Conservation (phyloP, 1,140 invertebrate species). For the Gryllus bimaculatus region DNA sequence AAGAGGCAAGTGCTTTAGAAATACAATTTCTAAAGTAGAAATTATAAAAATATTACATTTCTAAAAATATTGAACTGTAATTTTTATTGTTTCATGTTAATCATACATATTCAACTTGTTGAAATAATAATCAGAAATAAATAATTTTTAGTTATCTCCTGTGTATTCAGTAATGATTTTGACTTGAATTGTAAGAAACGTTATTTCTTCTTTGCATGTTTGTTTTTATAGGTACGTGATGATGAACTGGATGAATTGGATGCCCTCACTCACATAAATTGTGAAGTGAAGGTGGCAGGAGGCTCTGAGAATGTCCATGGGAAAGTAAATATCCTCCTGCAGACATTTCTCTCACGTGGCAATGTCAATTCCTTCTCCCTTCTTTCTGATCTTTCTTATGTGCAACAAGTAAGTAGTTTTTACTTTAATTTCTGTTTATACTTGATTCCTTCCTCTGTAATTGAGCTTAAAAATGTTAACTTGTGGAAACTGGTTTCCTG, state of each 20-base stretch:
- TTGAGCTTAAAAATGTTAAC: not conserved
- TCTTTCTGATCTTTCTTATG: conserved; percentile 86
- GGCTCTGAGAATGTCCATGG: conserved; percentile 83
- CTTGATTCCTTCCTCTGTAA: not conserved
- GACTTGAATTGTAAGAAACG: too few relatives aligned
- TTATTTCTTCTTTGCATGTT: not conserved
- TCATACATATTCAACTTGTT: too few relatives aligned
- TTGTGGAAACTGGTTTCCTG: not conserved
- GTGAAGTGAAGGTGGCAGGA: conserved; percentile 64
- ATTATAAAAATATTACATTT: too few relatives aligned
- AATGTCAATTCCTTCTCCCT: conserved; percentile 79
- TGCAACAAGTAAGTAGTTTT: conserved; percentile 62
- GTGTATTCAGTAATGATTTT: too few relatives aligned
- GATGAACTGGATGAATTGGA: conserved; percentile 91
- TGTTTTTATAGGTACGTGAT: conserved; percentile 63
- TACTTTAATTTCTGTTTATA: not conserved
- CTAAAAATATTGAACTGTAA: too few relatives aligned
- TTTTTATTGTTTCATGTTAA: too few relatives aligned
- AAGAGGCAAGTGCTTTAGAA: too few relatives aligned
- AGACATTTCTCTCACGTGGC: conserved; percentile 77
- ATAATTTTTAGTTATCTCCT: too few relatives aligned
- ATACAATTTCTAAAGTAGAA: too few relatives aligned
- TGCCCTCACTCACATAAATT: conserved; percentile 55
- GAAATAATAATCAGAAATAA: too few relatives aligned
- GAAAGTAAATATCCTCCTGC: conserved; percentile 96